These are phyloP conservation scores for Redunca redunca DNA, from an alignment of 2,113 vertebrate species.

Conservation along the genomic window DNA sequence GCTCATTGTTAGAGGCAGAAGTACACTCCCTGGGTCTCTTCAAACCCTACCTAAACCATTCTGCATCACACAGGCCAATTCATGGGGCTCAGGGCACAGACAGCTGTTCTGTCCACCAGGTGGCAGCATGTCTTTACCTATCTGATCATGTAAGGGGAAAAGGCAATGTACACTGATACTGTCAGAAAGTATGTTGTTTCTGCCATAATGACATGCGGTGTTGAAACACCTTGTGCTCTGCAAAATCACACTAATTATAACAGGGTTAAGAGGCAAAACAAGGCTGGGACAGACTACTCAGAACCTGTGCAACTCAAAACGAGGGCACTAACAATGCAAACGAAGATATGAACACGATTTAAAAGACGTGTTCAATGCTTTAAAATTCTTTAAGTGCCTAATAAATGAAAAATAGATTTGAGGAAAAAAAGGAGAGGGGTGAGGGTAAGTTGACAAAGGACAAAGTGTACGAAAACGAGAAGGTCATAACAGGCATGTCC, in stretches of 20 bases:
- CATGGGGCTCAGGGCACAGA: neutral
- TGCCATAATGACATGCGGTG: fast-evolving
- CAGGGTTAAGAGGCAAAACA: neutral
- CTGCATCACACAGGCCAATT: neutral
- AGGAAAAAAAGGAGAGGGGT: neutral
- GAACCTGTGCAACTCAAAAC: neutral
- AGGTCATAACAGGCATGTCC: neutral
- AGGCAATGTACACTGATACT: fast-evolving
- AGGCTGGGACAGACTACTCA: neutral
- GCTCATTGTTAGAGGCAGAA: neutral
- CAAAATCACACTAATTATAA: neutral
- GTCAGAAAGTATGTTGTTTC: neutral
- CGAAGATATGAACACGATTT: neutral
- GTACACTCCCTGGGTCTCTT: neutral
- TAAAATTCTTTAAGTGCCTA: neutral
- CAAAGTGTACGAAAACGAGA: neutral
- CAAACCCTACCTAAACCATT: neutral
- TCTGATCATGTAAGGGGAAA: neutral
- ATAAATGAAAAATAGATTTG: neutral
- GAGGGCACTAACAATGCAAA: neutral
- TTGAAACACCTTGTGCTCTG: neutral
- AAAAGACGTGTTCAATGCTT: neutral
- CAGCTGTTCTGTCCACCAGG: conserved; percentile 34
- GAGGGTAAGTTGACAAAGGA: neutral
- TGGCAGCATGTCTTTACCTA: conserved; percentile 28